Evolutionary conservation across 2,113 vertebrate species (phyloP).

Genomic region (Corvus moneduloides): DNA sequence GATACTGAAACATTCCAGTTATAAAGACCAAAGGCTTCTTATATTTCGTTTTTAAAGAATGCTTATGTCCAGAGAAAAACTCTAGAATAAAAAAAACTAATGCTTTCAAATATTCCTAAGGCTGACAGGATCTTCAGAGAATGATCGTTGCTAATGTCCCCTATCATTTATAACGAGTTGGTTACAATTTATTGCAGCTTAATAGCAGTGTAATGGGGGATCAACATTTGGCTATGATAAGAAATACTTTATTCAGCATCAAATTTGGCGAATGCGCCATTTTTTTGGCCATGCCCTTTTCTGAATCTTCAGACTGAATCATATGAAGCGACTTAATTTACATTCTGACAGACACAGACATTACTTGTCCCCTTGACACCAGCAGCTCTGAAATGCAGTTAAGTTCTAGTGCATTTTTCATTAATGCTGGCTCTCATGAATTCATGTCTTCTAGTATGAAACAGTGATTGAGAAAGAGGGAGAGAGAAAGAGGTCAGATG

Average conservation of each 20-base stretch:
- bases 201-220: neutral
- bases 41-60: neutral
- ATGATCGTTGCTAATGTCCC: neutral
- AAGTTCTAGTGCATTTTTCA: constrained; percentile 53
- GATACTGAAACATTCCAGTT: neutral
- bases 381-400: constrained; percentile 15
- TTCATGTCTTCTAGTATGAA: neutral
- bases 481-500: neutral
- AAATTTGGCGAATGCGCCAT: neutral
- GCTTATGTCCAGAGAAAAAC: neutral
- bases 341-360: neutral
- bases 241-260: neutral
- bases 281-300: neutral
- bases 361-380: constrained; percentile 39
- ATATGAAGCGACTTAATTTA: neutral
- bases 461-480: neutral
- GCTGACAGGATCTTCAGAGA: neutral
- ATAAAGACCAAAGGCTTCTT: neutral
- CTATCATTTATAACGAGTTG: neutral
- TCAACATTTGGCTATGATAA: neutral
- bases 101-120: neutral
- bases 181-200: neutral
- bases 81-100: neutral
- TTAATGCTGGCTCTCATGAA: neutral
- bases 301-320: neutral